Percentiles rank a stretch among this genome's conserved stretches.
Conservation (phyloP, 2,888 invertebrate species). For the Platypus cylindrus region DNA sequence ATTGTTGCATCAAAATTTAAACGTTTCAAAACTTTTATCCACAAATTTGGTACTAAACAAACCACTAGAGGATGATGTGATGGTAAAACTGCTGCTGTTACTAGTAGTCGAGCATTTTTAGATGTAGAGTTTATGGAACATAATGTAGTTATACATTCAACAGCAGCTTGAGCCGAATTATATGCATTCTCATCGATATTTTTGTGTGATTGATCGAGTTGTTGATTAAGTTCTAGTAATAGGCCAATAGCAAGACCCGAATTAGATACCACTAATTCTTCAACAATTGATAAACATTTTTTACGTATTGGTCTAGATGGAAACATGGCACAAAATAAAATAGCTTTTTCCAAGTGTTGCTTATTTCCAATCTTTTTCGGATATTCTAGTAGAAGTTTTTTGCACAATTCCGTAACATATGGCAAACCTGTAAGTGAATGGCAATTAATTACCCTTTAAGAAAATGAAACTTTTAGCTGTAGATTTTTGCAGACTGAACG, state of each 20-base stretch:
- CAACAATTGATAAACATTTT: conserved; percentile 48
- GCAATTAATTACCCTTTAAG: not conserved
- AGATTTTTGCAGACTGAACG: too few relatives aligned
- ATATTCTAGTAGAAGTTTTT: conserved; percentile 58
- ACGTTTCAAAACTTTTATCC: conserved; percentile 51
- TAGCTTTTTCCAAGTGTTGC: conserved; percentile 55
- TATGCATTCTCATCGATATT: conserved; percentile 31
- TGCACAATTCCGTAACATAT: conserved; percentile 61
- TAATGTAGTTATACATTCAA: conserved; percentile 32
- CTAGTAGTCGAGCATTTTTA: conserved; percentile 46
- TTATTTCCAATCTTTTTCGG: conserved; percentile 50
- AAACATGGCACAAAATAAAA: conserved; percentile 51
- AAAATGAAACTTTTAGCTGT: not conserved
- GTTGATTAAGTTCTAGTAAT: conserved; percentile 50
- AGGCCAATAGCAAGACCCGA: conserved; percentile 49
- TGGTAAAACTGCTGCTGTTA: conserved; percentile 53
- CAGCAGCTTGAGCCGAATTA: conserved; percentile 35
- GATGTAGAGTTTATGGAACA: conserved; percentile 33
- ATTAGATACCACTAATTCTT: conserved; percentile 44
- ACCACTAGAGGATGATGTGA: conserved; percentile 64
- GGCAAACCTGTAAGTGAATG: conserved; percentile 47
- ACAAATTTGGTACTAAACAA: conserved; percentile 46
- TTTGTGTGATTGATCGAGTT: conserved; percentile 49
- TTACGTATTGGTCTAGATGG: conserved; percentile 48
- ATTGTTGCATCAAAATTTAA: conserved; percentile 45